phyloP scores from a whole-genome alignment of 2,797 vertebrate species.

The Anomalospiza imberbis region DNA sequence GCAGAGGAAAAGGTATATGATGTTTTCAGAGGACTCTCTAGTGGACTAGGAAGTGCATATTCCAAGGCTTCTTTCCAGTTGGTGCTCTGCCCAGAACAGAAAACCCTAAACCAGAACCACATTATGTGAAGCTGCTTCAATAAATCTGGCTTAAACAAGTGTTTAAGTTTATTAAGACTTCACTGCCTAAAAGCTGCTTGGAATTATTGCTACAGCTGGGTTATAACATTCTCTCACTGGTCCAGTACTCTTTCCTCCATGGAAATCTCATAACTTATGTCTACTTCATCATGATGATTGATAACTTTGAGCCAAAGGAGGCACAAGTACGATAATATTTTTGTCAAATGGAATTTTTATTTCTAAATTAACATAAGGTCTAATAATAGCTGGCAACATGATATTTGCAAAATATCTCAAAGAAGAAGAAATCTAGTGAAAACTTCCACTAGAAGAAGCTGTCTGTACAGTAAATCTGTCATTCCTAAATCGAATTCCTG shows the following conservation, averaged over 20 bases:
- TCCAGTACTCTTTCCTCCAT: conserved; percentile 26
- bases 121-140: conserved; percentile 31
- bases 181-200: conserved; percentile 30
- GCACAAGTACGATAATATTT: neutral
- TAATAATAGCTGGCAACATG: conserved; percentile 32
- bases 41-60: neutral
- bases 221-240: conserved; percentile 38
- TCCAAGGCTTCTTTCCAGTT: conserved; percentile 47
- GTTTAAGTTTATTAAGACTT: conserved; percentile 62
- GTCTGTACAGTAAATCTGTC: neutral
- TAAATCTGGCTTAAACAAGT: conserved; percentile 57
- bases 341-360: conserved; percentile 34
- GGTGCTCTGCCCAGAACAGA: conserved; percentile 36
- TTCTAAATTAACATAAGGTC: conserved; percentile 24
- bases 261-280: conserved; percentile 57
- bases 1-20: neutral
- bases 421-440: conserved; percentile 5
- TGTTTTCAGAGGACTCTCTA: neutral
- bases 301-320: neutral
- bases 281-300: neutral
- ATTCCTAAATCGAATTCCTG: neutral
- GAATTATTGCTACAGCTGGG: conserved; percentile 57
- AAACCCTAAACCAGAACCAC: conserved; percentile 27
- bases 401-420: conserved; percentile 36
- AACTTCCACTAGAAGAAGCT: conserved; percentile 8